These are phyloP conservation scores for Aradophagus sp. DNA, from an alignment of 1,140 invertebrate genomes.

Conservation along the genomic window DNA sequence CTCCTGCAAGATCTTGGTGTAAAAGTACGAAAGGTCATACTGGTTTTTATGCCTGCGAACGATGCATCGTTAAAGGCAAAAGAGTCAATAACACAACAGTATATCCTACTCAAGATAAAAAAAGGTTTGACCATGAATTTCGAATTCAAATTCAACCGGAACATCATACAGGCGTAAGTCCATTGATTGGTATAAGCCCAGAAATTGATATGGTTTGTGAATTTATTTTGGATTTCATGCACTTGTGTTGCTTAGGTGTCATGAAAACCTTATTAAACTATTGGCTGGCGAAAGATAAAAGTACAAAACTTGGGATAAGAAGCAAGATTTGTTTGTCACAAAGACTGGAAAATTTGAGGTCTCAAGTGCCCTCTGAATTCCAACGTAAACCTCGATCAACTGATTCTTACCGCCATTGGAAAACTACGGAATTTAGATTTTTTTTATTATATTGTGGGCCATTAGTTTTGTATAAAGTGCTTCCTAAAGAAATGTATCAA, in stretches of 20 bases:
- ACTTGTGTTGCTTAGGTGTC: background rate
- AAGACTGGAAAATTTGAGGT: conserved; percentile 1
- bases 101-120: background rate
- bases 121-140: background rate
- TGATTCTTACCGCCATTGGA: background rate
- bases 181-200: background rate
- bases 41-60: background rate
- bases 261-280: background rate
- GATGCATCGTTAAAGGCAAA: background rate
- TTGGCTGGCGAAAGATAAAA: background rate
- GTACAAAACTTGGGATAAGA: background rate
- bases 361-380: conserved; percentile 1
- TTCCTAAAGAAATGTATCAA: background rate
- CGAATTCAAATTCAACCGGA: background rate
- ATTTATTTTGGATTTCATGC: conserved; percentile 1
- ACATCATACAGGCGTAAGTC: background rate
- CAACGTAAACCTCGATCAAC: conserved; percentile 5
- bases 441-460: conserved; percentile 1
- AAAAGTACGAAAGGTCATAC: background rate
- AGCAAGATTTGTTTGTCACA: background rate
- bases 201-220: background rate
- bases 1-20: background rate
- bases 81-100: background rate
- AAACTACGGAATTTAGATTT: background rate
- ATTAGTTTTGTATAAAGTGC: background rate